Conservation (phyloP, 2,113 vertebrate genomes). For the Electrona antarctica region DNA sequence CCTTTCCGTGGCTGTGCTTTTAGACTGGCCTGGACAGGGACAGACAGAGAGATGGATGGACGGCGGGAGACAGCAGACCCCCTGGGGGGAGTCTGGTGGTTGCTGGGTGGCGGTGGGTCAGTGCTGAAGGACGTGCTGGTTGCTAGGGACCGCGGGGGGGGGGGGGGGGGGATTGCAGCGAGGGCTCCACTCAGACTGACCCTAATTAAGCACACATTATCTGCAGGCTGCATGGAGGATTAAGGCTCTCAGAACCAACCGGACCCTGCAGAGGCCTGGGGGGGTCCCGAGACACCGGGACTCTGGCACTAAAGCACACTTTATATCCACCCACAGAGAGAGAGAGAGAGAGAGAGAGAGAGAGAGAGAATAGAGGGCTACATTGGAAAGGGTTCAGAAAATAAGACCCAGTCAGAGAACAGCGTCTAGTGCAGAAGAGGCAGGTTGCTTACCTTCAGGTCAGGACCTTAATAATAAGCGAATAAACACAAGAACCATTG, state of each 20-base stretch:
- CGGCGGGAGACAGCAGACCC: too few species aligned
- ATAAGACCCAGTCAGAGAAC: constrained; percentile 32
- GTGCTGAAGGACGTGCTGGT: constrained; percentile 71
- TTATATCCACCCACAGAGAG: constrained; percentile 54
- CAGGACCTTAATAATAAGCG: constrained; percentile 56
- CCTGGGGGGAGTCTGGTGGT: constrained; percentile 15
- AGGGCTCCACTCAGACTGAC: constrained; percentile 75
- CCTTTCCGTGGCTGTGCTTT: too few species aligned
- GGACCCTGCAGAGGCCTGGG: constrained; percentile 53
- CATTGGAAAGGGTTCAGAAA: constrained; percentile 28
- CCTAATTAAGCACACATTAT: constrained; percentile 82
- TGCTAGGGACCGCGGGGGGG: constrained; percentile 63
- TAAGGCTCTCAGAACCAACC: constrained; percentile 62
- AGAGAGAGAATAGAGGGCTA: not conserved
- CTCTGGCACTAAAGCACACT: constrained; percentile 44
- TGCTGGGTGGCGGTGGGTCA: constrained; percentile 37
- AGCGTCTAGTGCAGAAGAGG: constrained; percentile 31
- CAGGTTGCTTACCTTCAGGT: constrained; percentile 48
- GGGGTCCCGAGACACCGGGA: constrained; percentile 54
- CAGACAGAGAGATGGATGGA: too few species aligned
- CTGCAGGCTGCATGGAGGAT: constrained; percentile 73
- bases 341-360: constrained; percentile 12
- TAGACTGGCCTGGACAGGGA: too few species aligned
- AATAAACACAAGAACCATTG: constrained; percentile 45
- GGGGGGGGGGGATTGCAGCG: constrained; percentile 59